Evolutionary conservation across 1,140 invertebrate genomes (phyloP).

Genomic region (Phenacoccus solenopsis): DNA sequence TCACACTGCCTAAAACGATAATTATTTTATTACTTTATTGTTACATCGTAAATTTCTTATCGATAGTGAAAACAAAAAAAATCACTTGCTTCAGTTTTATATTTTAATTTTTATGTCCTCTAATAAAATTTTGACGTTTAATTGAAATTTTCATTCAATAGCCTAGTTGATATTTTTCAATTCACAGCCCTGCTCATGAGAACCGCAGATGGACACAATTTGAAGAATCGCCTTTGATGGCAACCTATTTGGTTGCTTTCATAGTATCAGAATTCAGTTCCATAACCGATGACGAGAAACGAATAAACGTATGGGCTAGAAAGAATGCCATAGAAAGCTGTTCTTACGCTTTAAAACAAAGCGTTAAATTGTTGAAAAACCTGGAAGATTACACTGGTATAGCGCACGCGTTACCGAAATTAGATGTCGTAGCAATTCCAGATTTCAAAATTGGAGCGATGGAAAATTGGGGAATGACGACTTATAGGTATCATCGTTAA

Average conservation of each 20-base stretch:
- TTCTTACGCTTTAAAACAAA: conserved; percentile 33
- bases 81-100: neutral
- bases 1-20: no score
- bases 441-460: conserved; percentile 71
- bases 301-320: conserved; percentile 52
- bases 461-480: conserved; percentile 66
- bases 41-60: neutral
- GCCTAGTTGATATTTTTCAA: no score
- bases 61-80: neutral
- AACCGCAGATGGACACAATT: neutral
- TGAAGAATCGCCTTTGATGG: conserved; percentile 41
- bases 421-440: conserved; percentile 54
- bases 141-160: neutral
- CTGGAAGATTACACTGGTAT: conserved; percentile 26
- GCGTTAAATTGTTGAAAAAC: conserved; percentile 29
- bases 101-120: neutral
- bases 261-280: conserved; percentile 43
- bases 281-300: conserved; percentile 29
- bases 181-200: neutral
- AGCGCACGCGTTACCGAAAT: conserved; percentile 32
- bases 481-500: conserved; percentile 36
- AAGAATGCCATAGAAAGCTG: conserved; percentile 42
- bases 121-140: neutral
- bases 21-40: neutral
- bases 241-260: conserved; percentile 60